These are phyloP conservation scores for Himantopus leucocephalus DNA, from an alignment of 2,113 vertebrate genomes.

Conservation along the genomic window DNA sequence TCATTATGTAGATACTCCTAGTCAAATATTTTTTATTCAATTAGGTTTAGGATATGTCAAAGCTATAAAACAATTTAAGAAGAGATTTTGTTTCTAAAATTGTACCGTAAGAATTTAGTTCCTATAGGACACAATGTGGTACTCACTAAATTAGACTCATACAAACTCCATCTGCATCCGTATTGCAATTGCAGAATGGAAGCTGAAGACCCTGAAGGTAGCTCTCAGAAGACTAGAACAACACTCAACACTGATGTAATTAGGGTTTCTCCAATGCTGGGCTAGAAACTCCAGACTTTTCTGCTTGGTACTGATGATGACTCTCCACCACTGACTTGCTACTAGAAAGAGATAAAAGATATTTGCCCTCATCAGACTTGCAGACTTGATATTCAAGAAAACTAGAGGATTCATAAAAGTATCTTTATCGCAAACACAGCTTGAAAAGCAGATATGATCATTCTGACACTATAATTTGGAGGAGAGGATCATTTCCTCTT, in stretches of 20 bases:
- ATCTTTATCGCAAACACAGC: neutral
- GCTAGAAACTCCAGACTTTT: neutral
- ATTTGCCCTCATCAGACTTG: neutral
- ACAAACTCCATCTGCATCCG: neutral
- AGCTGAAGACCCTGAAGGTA: neutral
- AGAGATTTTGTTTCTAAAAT: neutral
- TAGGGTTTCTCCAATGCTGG: neutral
- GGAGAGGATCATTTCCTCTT: constrained; percentile 20
- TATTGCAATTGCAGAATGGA: neutral
- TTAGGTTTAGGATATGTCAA: neutral
- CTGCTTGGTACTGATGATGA: neutral
- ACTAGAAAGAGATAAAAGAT: neutral
- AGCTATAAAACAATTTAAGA: neutral
- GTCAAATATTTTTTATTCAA: neutral
- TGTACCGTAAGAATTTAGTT: neutral
- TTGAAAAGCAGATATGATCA: constrained; percentile 15
- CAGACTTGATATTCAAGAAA: neutral
- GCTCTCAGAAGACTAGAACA: neutral
- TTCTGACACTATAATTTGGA: neutral
- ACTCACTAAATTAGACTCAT: neutral
- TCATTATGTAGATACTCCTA: neutral
- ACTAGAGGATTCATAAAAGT: neutral
- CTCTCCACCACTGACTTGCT: neutral
- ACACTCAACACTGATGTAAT: neutral
- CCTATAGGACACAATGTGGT: neutral